phyloP scores from a whole-genome alignment of 2,797 vertebrate genomes.

The Perodicticus potto region DNA sequence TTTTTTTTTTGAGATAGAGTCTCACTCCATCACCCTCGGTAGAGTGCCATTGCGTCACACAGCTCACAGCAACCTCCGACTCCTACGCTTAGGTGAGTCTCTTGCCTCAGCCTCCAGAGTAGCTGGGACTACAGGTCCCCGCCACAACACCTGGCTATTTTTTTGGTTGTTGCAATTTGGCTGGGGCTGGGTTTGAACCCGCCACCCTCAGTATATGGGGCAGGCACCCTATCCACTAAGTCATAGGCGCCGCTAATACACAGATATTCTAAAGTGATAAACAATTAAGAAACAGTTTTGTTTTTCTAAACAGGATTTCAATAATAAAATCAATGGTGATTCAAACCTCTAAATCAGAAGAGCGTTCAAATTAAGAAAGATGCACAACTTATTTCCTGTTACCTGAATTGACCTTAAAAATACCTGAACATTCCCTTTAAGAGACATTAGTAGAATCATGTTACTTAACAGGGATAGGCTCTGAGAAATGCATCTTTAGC shows the following conservation, averaged over 20 bases:
- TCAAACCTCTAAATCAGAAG: conserved; percentile 50
- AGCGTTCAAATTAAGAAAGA: conserved; percentile 44
- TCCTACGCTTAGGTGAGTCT: no score
- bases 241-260: not conserved
- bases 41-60: no score
- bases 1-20: no score
- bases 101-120: no score
- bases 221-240: no score
- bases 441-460: not conserved
- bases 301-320: conserved; percentile 58
- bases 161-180: no score
- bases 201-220: no score
- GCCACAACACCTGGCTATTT: no score
- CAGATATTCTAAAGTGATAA: conserved; percentile 49
- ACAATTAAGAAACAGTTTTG: conserved; percentile 32
- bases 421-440: conserved; percentile 10
- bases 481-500: not conserved
- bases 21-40: no score
- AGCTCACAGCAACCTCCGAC: no score
- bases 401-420: conserved; percentile 40
- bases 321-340: conserved; percentile 27
- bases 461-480: not conserved
- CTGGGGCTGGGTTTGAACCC: no score
- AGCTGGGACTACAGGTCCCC: no score
- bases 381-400: not conserved